Percentiles rank a stretch among this genome's conserved stretches.
These are phyloP conservation scores for Cyphomyrus plagiostoma DNA, from an alignment of 2,113 vertebrate genomes.

Conservation along the genomic window DNA sequence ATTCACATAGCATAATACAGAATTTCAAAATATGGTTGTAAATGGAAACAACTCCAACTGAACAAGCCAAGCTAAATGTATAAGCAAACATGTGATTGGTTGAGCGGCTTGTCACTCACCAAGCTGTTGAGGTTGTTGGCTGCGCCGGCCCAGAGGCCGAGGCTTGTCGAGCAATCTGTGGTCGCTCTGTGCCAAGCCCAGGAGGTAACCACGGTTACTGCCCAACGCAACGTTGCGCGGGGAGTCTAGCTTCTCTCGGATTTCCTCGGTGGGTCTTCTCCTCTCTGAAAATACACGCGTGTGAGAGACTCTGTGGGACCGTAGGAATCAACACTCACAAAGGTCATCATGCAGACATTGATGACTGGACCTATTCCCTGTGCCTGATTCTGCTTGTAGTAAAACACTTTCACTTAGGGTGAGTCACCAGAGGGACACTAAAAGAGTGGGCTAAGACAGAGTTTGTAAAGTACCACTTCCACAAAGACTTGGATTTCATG, in stretches of 20 bases:
- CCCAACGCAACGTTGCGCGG: conserved; percentile 45
- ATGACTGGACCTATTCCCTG: neutral
- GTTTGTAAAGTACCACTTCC: too few relatives aligned
- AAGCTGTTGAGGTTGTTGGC: conserved; percentile 68
- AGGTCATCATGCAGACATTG: neutral
- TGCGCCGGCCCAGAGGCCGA: conserved; percentile 70
- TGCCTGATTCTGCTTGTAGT: neutral
- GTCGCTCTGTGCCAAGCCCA: conserved; percentile 62
- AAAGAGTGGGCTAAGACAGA: too few relatives aligned
- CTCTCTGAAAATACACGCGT: conserved; percentile 56
- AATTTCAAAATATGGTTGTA: conserved; percentile 36
- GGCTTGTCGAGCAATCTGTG: conserved; percentile 68
- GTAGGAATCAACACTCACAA: neutral
- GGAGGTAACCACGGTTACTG: conserved; percentile 44
- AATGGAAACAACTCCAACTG: conserved; percentile 28
- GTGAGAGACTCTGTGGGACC: neutral
- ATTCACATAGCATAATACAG: conserved; percentile 48
- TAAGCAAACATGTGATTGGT: neutral
- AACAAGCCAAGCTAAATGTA: neutral
- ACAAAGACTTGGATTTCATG: too few relatives aligned
- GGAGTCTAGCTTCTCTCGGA: conserved; percentile 49
- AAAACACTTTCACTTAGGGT: neutral
- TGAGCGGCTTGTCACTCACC: conserved; percentile 57
- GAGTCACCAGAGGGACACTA: too few relatives aligned
- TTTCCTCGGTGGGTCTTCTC: conserved; percentile 58